Conservation (phyloP, 2,888 invertebrate genomes). For the Falcaria lacertinaria region DNA sequence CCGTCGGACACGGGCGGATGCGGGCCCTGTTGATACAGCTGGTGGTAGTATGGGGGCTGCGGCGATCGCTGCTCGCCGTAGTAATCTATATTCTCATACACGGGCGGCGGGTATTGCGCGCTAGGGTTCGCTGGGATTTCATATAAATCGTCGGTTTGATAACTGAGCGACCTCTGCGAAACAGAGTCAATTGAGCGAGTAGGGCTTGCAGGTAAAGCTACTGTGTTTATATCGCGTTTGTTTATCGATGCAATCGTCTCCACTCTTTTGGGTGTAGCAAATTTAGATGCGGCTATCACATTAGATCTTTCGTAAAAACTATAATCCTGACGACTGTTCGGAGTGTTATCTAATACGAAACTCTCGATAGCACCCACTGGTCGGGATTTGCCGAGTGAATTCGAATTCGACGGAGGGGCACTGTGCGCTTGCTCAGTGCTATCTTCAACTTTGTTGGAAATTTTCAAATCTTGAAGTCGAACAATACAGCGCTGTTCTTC, state of each 20-base stretch:
- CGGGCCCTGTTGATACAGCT: constrained; percentile 65
- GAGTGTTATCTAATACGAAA: constrained; percentile 79
- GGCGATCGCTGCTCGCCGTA: constrained; percentile 81
- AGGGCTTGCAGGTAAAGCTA: constrained; percentile 73
- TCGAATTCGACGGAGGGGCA: constrained; percentile 55
- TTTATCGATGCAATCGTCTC: constrained; percentile 79
- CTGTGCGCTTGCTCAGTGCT: constrained; percentile 75
- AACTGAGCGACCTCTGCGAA: constrained; percentile 79
- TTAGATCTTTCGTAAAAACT: constrained; percentile 84
- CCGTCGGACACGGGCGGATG: constrained; percentile 65
- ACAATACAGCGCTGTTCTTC: constrained; percentile 71
- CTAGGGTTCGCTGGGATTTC: constrained; percentile 67
- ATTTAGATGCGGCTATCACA: constrained; percentile 88
- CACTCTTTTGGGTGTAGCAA: constrained; percentile 86
- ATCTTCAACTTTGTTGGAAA: constrained; percentile 72
- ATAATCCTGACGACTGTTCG: constrained; percentile 67
- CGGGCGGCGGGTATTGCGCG: constrained; percentile 64
- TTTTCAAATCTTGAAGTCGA: constrained; percentile 75
- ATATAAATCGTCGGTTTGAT: constrained; percentile 69
- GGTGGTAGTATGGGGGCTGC: constrained; percentile 82
- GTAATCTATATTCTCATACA: constrained; percentile 92
- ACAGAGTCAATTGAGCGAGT: constrained; percentile 81
- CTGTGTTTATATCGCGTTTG: constrained; percentile 62
- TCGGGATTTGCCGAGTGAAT: constrained; percentile 69
- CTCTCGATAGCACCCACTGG: constrained; percentile 83